Percentiles rank a stretch among this genome's conserved stretches.
Conservation (phyloP, 2,797 vertebrate species). For the Acrocephalus scirpaceus region DNA sequence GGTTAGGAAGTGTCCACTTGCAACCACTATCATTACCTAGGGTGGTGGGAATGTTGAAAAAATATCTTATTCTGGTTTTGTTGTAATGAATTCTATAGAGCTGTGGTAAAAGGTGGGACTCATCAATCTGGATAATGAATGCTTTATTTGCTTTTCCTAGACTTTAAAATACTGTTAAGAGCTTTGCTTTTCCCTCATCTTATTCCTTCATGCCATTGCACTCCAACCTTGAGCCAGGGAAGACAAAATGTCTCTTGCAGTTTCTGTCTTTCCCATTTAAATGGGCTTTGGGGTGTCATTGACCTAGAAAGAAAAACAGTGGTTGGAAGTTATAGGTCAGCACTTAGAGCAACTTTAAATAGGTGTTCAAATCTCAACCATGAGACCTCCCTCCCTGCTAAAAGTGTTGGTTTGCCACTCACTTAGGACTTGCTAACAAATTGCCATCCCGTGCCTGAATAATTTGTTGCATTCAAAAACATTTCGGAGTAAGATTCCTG, state of each 20-base stretch:
- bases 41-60: not conserved
- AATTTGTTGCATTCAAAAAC: not conserved
- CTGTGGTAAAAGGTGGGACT: not conserved
- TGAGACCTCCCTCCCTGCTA: not conserved
- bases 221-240: not conserved
- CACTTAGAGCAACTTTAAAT: not conserved
- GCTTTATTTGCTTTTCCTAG: not conserved
- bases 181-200: not conserved
- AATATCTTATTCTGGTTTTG: not conserved
- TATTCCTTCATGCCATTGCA: not conserved
- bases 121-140: not conserved
- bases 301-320: not conserved
- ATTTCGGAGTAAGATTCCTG: not conserved
- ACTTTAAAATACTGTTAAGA: not conserved
- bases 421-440: not conserved
- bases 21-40: not conserved
- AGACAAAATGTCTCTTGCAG: not conserved
- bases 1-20: not conserved
- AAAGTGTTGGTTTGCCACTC: not conserved
- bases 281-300: not conserved
- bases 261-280: not conserved
- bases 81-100: not conserved
- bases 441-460: not conserved
- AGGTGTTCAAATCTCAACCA: not conserved
- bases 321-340: not conserved